Conservation (phyloP, 2,113 vertebrate genomes). For the Emydura subglobosa region DNA sequence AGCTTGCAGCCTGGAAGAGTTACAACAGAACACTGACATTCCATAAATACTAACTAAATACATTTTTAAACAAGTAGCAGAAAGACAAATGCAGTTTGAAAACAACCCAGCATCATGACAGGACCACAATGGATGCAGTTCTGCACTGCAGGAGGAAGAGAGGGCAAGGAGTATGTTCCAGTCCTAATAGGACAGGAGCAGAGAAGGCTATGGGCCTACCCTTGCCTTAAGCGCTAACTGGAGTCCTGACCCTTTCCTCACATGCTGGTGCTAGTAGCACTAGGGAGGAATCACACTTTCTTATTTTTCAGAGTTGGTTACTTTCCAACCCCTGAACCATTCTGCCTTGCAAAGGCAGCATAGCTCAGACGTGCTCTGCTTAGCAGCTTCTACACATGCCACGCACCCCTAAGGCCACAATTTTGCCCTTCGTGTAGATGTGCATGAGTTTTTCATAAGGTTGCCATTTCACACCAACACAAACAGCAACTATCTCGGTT, state of each 20-base stretch:
- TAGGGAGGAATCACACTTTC: not conserved
- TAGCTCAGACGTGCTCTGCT: not conserved
- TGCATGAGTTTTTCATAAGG: not conserved
- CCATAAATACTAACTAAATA: not conserved
- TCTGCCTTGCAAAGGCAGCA: not conserved
- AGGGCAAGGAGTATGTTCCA: not conserved
- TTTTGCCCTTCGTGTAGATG: slow-evolving; percentile 15
- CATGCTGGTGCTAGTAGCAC: not conserved
- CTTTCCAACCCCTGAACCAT: not conserved
- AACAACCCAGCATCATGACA: not conserved
- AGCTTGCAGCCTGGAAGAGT: not conserved
- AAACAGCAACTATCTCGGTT: not conserved
- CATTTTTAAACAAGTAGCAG: not conserved
- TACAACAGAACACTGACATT: not conserved
- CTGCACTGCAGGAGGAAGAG: not conserved
- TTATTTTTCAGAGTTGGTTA: accelerated
- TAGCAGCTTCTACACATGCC: slow-evolving; percentile 15
- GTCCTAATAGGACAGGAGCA: not conserved
- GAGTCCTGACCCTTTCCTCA: not conserved
- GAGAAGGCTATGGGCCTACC: not conserved
- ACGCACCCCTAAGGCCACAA: not conserved
- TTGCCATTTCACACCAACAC: slow-evolving; percentile 27
- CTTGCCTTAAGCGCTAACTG: not conserved
- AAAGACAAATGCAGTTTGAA: not conserved
- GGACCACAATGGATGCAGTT: not conserved